phyloP scores from a whole-genome alignment of 2,888 invertebrate species.

The Epistrophe grossulariae region DNA sequence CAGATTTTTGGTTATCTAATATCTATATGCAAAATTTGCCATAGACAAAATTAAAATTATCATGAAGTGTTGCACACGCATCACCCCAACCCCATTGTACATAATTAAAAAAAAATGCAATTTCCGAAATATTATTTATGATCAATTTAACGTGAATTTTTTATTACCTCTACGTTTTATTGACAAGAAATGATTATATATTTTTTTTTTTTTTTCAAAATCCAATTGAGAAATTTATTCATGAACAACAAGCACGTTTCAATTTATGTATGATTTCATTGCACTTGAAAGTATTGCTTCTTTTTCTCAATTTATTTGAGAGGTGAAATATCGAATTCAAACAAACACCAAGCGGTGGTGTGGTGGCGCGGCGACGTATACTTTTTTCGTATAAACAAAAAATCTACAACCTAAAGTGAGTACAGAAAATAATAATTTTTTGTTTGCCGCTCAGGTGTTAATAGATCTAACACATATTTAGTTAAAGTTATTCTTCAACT shows the following conservation, averaged over 20 bases:
- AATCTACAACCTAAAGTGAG: background rate
- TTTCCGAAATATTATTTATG: conserved; percentile 30
- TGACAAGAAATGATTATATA: background rate
- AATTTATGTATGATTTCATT: conserved; percentile 31
- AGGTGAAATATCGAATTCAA: conserved; percentile 19
- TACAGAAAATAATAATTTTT: background rate
- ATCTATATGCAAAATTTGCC: background rate
- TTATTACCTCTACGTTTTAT: conserved; percentile 27
- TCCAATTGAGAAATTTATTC: conserved; percentile 21
- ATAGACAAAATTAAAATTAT: background rate
- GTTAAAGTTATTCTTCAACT: conserved; percentile 4
- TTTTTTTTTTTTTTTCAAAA: background rate
- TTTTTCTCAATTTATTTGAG: conserved; percentile 17
- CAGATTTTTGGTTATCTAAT: background rate
- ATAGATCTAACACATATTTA: conserved; percentile 14
- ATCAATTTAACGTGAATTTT: background rate
- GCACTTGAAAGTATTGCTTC: conserved; percentile 45
- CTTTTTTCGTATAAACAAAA: too few relatives aligned
- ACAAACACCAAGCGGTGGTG: conserved; percentile 29
- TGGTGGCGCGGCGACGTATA: too few relatives aligned
- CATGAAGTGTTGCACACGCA: conserved; percentile 9
- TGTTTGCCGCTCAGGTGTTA: conserved; percentile 52
- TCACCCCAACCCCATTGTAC: conserved; percentile 12
- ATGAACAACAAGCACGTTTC: conserved; percentile 37
- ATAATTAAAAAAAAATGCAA: background rate